phyloP scores from a whole-genome alignment of 2,888 invertebrate genomes.

The Catotricha subobsoleta region DNA sequence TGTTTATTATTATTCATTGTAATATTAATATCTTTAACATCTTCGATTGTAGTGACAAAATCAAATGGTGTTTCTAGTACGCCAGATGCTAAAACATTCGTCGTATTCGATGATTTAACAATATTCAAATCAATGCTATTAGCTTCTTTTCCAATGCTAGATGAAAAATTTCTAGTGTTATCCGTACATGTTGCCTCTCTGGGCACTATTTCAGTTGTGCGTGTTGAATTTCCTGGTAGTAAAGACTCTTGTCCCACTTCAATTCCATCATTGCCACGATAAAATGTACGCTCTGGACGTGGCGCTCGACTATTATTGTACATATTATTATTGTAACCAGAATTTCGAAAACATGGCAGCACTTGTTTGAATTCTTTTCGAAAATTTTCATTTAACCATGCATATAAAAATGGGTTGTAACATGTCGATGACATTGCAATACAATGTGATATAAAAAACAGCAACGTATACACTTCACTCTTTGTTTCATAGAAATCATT shows the following conservation, averaged over 20 bases:
- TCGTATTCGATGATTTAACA: not conserved
- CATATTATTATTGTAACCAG: constrained; percentile 21
- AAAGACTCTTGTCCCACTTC: not conserved
- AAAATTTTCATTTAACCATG: constrained; percentile 89
- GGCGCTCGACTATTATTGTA: not conserved
- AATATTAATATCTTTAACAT: too few species aligned
- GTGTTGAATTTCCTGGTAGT: not conserved
- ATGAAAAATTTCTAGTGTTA: too few species aligned
- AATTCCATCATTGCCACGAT: constrained; percentile 6
- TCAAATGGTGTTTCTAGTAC: constrained; percentile 7
- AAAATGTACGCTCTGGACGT: constrained; percentile 1
- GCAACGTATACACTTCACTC: constrained; percentile 69
- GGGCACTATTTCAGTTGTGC: constrained; percentile 20
- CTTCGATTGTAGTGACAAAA: not conserved
- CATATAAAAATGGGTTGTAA: constrained; percentile 92
- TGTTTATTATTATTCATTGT: too few species aligned
- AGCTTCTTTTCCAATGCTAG: constrained; percentile 1
- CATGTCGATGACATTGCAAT: constrained; percentile 92
- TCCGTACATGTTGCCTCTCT: constrained; percentile 23
- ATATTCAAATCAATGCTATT: not conserved
- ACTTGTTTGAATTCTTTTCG: constrained; percentile 80
- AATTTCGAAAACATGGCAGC: constrained; percentile 42
- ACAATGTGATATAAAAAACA: constrained; percentile 78
- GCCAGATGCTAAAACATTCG: too few species aligned
- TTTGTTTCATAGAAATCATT: constrained; percentile 61